Evolutionary conservation across 2,888 invertebrate species (phyloP).

Genomic region (Tetragonula carbonaria): DNA sequence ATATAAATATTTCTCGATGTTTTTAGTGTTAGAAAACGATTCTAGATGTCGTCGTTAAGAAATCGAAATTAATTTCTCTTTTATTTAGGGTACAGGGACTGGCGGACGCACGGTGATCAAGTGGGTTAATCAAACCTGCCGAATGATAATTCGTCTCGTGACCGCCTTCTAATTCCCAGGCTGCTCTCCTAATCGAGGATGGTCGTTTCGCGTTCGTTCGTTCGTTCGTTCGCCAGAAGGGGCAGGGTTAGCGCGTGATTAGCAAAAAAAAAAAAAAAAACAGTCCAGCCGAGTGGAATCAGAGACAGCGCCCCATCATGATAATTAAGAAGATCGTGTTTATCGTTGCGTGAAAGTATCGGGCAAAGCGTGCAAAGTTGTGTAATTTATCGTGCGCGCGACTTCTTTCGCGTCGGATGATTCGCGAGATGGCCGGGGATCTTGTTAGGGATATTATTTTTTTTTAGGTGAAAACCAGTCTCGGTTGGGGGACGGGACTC

Average conservation of each 20-base stretch:
- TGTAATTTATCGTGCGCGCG: not conserved
- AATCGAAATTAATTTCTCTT: too few species aligned
- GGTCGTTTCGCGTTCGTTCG: not conserved
- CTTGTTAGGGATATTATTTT: slow-evolving; percentile 9
- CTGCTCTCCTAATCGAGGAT: not conserved
- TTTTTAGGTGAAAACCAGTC: not conserved
- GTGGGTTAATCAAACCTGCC: slow-evolving; percentile 27
- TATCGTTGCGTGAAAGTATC: not conserved
- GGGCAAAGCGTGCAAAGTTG: not conserved
- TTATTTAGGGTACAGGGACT: too few species aligned
- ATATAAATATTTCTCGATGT: too few species aligned
- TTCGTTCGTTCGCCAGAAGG: not conserved
- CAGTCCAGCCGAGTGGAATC: not conserved
- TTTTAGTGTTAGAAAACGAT: too few species aligned
- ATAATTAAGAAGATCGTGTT: slow-evolving; percentile 3
- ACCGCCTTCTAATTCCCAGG: slow-evolving; percentile 14
- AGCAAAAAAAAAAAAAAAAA: slow-evolving; percentile 7
- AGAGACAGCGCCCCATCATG: not conserved
- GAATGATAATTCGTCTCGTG: not conserved
- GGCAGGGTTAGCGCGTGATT: not conserved
- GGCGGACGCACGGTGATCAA: too few species aligned
- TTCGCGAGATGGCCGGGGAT: too few species aligned
- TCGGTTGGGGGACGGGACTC: not conserved
- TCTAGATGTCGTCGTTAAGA: too few species aligned
- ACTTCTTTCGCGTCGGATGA: not conserved